These are phyloP conservation scores for Oppia nitens DNA, from an alignment of 1,140 invertebrate species.

Conservation along the genomic window DNA sequence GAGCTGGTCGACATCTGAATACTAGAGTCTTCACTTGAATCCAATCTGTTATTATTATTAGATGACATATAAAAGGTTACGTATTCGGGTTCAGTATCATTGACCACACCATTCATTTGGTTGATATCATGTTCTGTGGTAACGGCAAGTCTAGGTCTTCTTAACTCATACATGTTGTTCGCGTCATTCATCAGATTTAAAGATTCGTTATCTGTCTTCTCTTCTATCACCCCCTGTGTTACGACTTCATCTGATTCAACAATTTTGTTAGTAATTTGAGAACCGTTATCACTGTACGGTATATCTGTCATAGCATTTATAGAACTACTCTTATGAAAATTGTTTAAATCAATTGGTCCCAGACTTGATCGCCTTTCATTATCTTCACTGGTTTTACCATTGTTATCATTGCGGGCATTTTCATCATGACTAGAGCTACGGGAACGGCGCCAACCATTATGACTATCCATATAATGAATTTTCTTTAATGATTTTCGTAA, in stretches of 20 bases:
- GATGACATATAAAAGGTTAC: not conserved
- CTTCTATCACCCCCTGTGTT: not conserved
- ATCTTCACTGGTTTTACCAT: not conserved
- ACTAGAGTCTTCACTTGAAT: not conserved
- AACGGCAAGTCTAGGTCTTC: not conserved
- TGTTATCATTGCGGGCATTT: not conserved
- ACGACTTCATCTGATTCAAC: not conserved
- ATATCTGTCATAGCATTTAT: not conserved
- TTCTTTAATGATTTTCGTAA: constrained; percentile 12
- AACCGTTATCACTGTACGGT: too few species aligned
- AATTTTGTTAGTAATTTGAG: too few species aligned
- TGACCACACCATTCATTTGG: not conserved
- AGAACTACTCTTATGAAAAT: not conserved
- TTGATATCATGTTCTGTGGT: not conserved
- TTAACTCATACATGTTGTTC: not conserved
- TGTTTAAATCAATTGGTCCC: not conserved
- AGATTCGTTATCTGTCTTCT: not conserved
- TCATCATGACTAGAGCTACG: constrained; percentile 3
- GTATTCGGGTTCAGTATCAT: not conserved
- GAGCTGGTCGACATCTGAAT: not conserved
- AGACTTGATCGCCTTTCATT: not conserved
- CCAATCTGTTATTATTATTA: not conserved
- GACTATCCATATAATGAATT: not conserved
- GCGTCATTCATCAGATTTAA: not conserved
- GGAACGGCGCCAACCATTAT: not conserved